Conservation (phyloP, 2,888 invertebrate species). For the Dendrolimus pini region DNA sequence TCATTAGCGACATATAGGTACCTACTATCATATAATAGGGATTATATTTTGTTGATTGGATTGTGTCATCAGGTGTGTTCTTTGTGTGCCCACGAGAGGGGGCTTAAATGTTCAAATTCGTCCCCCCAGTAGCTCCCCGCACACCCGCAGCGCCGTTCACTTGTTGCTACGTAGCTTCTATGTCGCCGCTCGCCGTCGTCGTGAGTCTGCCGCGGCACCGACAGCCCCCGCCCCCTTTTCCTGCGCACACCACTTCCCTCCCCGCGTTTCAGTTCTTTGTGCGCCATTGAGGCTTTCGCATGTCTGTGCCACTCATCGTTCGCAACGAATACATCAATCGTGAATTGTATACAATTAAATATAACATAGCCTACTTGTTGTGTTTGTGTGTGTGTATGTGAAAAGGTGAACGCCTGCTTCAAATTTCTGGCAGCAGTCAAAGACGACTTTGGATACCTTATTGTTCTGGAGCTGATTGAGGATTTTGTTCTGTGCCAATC, state of each 20-base stretch:
- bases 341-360: conserved; percentile 40
- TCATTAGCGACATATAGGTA: too few relatives aligned
- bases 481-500: conserved; percentile 11
- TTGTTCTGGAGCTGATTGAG: conserved; percentile 9
- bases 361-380: conserved; percentile 45
- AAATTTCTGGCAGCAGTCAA: conserved; percentile 48
- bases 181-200: conserved; percentile 23
- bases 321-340: conserved; percentile 37
- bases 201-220: conserved; percentile 56
- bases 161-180: conserved; percentile 69
- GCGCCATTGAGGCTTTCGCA: conserved; percentile 58
- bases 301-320: conserved; percentile 46
- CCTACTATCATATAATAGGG: too few relatives aligned
- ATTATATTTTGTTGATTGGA: too few relatives aligned
- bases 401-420: conserved; percentile 42
- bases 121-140: conserved; percentile 30
- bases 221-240: conserved; percentile 44
- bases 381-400: conserved; percentile 39
- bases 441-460: conserved; percentile 26
- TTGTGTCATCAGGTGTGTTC: conserved; percentile 53
- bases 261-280: conserved; percentile 74
- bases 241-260: conserved; percentile 47
- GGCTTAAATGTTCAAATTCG: conserved; percentile 33
- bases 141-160: conserved; percentile 64
- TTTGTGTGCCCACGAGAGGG: conserved; percentile 41